Base-by-base conservation (phyloP, 2,888 invertebrate species). In the Ormyrus pomaceus region DNA sequence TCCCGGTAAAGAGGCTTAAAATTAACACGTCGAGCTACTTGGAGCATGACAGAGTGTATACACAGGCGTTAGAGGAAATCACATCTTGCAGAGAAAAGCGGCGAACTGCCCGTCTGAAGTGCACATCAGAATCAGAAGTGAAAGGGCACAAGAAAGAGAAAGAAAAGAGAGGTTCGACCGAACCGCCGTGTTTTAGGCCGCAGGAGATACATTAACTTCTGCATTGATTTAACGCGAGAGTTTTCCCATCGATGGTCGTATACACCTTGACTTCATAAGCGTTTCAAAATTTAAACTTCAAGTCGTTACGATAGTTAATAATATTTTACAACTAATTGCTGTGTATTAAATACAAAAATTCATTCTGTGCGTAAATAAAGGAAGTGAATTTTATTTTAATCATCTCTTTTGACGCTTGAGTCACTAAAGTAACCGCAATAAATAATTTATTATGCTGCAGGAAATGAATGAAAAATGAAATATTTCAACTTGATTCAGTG, bases 11-110 rank as follows among this genome's bases (percentile, higher is more conserved):
- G 34, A 66, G 61, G 59, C 53, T 78, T 64, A 59, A 78, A 78
- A 78, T 78, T 78, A 78, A 72, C 78, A 72, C 78, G 72, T 66
- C 66, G 78, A 66, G 64, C 78, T 78, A 78, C 73, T 78, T 78
- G 73, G 66, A 48, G 72, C 78, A 13, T 78, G 78, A 73, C 73
- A 61, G 73, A n/a, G 45, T 45, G 10, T 11, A 19, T 13, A 11
- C 46, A 61, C 34, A 78, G 50, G 34, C 6, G 59, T 0, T 11
- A 11, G 78, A 55, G 66, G 66, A 73, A 73, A 78, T 72, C 78
- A 68, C 68, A 48, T 66, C 50, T 72, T 19, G 45, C 46, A 51
- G 66, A 34, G 34, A 48, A 62, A 19, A 62, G 46, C 11, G 53
- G 46, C 13, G n/a, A 51, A 9, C 53, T 55, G 55, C 46, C 56